phyloP scores from a whole-genome alignment of 2,797 vertebrate species.

The Salmo trutta region DNA sequence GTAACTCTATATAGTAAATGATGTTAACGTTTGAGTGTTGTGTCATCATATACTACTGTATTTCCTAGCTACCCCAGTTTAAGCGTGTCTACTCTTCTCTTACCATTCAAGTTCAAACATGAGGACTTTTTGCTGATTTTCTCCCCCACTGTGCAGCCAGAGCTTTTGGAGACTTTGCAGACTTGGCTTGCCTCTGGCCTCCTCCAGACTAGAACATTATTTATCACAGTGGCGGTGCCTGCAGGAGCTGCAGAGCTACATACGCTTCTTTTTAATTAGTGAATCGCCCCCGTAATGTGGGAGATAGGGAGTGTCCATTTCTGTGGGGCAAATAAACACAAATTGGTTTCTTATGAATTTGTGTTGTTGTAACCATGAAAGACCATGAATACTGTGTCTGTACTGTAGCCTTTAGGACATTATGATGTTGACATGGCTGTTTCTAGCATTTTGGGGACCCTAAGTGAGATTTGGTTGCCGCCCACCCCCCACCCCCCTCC shows the following conservation, averaged over 20 bases:
- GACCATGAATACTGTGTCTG: neutral
- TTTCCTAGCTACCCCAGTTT: neutral
- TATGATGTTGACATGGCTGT: neutral
- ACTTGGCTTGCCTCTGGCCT: neutral
- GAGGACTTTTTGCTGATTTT: neutral
- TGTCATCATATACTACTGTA: neutral
- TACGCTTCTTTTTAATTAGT: slow-evolving; percentile 1
- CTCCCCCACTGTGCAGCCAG: neutral
- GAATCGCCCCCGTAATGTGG: neutral
- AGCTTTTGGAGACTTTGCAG: neutral
- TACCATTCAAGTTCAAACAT: neutral
- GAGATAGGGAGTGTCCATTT: slow-evolving; percentile 2
- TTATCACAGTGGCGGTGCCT: neutral
- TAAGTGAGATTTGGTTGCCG: too few species aligned
- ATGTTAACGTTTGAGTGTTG: neutral
- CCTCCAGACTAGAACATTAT: neutral
- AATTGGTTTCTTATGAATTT: neutral
- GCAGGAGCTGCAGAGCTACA: neutral
- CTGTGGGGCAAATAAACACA: neutral
- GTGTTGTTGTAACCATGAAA: neutral
- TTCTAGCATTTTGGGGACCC: too few species aligned
- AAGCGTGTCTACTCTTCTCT: neutral
- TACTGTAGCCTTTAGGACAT: neutral
- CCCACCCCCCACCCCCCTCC: too few species aligned
- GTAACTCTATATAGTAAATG: neutral